Percentiles rank a stretch among this genome's conserved stretches.
Conservation (phyloP, 2,888 invertebrate genomes). For the Pocota personata region DNA sequence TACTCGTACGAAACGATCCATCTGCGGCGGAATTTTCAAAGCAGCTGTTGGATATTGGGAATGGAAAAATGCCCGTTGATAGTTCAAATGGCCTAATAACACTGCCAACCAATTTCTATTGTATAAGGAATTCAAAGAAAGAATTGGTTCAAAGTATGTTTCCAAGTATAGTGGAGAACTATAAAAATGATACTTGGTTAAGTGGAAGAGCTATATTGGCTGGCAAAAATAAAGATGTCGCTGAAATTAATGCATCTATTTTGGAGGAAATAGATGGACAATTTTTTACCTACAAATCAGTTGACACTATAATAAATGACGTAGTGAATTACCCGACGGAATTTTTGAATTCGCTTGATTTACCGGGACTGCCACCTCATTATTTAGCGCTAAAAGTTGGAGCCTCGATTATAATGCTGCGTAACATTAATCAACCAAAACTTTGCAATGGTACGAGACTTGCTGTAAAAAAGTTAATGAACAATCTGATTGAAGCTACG, state of each 20-base stretch:
- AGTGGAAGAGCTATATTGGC: not conserved
- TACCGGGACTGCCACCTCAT: not conserved
- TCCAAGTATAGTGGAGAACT: not conserved
- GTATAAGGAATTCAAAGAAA: conserved; percentile 10
- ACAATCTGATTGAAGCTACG: not conserved
- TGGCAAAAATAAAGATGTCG: not conserved
- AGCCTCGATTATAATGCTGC: not conserved
- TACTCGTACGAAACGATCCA: conserved; percentile 63
- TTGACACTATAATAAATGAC: not conserved
- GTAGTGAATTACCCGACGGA: not conserved
- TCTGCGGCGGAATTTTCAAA: conserved; percentile 47
- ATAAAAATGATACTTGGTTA: not conserved
- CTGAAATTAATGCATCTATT: not conserved
- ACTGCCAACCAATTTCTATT: conserved; percentile 64
- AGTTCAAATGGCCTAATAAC: conserved; percentile 73
- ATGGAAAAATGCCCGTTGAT: conserved; percentile 75
- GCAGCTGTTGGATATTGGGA: conserved; percentile 62
- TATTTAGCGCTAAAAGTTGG: not conserved
- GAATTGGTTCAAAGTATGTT: conserved; percentile 17
- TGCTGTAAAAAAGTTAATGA: not conserved
- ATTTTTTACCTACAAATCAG: conserved; percentile 7
- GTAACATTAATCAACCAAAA: not conserved
- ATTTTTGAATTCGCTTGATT: conserved; percentile 3
- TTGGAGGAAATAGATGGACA: conserved; percentile 4
- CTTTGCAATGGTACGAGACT: not conserved